Evolutionary conservation across 1,140 invertebrate genomes (phyloP).

Genomic region (Harlomillsia oculata): DNA sequence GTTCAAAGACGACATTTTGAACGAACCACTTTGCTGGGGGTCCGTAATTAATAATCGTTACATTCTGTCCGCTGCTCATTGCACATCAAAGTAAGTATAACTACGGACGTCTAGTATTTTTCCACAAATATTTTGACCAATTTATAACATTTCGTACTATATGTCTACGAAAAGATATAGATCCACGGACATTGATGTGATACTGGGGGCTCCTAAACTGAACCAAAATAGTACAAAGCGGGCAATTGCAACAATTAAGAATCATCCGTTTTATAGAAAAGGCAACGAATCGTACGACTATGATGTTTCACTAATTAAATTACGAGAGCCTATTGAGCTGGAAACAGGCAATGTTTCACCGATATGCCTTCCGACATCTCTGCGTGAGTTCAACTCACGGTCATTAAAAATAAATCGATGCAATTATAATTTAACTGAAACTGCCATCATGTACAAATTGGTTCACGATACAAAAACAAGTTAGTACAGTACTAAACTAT

Average conservation of each 20-base stretch:
- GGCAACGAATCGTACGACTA: conserved; percentile 19
- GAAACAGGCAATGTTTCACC: conserved; percentile 6
- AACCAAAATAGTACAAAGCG: neutral
- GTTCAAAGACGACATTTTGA: conserved; percentile 4
- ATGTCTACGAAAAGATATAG: too few relatives aligned
- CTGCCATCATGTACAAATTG: too few relatives aligned
- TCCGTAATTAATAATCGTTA: conserved; percentile 7
- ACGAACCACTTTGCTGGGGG: conserved; percentile 12
- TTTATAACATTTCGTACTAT: too few relatives aligned
- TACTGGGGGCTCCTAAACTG: neutral
- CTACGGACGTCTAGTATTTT: neutral
- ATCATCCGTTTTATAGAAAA: neutral
- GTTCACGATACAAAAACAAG: too few relatives aligned
- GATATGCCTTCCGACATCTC: conserved; percentile 4
- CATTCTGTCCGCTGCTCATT: conserved; percentile 5
- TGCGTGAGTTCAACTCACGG: too few relatives aligned
- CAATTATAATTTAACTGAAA: too few relatives aligned
- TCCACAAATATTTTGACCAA: too few relatives aligned
- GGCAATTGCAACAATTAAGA: conserved; percentile 14
- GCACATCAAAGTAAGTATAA: conserved; percentile 9
- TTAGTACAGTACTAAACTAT: too few relatives aligned
- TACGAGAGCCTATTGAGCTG: conserved; percentile 5
- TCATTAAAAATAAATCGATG: too few relatives aligned
- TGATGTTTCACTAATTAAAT: conserved; percentile 12
- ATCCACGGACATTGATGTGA: conserved; percentile 4